Conservation (phyloP, 2,797 vertebrate species). For the Pyrocephalus nanus region DNA sequence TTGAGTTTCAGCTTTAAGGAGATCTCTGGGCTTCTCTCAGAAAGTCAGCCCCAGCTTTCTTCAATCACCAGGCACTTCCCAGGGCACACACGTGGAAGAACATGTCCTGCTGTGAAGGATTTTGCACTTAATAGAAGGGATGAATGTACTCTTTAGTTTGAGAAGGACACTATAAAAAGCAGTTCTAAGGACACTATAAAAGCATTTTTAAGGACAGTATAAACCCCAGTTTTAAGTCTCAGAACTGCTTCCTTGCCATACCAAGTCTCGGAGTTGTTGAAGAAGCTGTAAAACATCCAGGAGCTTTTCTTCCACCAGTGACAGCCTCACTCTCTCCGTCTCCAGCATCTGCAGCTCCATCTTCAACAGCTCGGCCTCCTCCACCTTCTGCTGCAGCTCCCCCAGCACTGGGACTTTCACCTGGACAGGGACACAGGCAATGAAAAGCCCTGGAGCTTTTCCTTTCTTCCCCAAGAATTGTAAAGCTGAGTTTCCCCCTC, state of each 20-base stretch:
- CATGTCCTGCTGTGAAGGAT: not conserved
- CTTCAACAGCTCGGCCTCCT: slow-evolving; percentile 84
- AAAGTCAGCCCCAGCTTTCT: not conserved
- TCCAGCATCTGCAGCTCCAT: slow-evolving; percentile 93
- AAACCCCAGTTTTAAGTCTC: not conserved
- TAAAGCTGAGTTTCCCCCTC: not conserved
- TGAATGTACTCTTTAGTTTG: not conserved
- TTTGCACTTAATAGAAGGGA: not conserved
- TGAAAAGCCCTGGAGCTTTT: not conserved
- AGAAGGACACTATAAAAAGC: not conserved
- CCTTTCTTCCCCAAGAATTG: not conserved
- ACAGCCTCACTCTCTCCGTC: slow-evolving; percentile 86
- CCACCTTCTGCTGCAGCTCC: slow-evolving; percentile 83
- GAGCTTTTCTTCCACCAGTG: slow-evolving; percentile 88
- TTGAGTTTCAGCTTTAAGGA: not conserved
- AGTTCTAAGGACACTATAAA: not conserved
- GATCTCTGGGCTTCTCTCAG: not conserved
- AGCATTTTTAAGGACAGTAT: not conserved
- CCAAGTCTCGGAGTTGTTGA: slow-evolving; percentile 88
- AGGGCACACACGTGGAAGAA: not conserved
- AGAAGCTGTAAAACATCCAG: slow-evolving; percentile 89
- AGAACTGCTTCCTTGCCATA: slow-evolving; percentile 64
- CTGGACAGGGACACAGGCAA: slow-evolving; percentile 67
- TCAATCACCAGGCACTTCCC: not conserved
- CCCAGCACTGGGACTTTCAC: slow-evolving; percentile 79